A percentile compares a stretch with the other conserved stretches of the same genome.
phyloP scores from a whole-genome alignment of 2,113 vertebrate species.

The Chaenogobius annularis region DNA sequence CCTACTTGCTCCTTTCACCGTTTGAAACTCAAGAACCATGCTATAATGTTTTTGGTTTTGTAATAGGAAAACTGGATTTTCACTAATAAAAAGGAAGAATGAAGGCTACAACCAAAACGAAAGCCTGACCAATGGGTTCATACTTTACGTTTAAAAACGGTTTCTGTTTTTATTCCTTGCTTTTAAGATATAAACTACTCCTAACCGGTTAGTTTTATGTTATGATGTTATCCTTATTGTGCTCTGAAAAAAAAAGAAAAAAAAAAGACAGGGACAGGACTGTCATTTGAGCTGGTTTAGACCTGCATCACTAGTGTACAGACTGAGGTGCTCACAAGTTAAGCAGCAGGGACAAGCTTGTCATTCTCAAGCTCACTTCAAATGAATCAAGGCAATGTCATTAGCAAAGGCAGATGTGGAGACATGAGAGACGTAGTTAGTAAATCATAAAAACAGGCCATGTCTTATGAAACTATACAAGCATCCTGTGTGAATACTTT shows the following conservation, averaged over 20 bases:
- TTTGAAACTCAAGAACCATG: not conserved
- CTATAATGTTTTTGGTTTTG: not conserved
- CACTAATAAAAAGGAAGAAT: no score
- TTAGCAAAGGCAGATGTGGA: conserved; percentile 24
- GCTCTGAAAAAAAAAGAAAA: no score
- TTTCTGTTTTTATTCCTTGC: no score
- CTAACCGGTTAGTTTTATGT: no score
- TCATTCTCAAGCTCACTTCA: conserved; percentile 44
- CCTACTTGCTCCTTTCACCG: no score
- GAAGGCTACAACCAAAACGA: no score
- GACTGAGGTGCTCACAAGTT: conserved; percentile 27
- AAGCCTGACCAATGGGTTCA: no score
- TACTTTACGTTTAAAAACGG: no score
- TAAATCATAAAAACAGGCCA: not conserved
- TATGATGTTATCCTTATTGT: no score
- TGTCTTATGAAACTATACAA: conserved; percentile 3
- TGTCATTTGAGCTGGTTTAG: no score
- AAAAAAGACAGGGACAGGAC: no score
- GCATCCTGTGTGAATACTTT: not conserved
- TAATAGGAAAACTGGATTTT: not conserved
- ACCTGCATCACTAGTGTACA: conserved; percentile 14
- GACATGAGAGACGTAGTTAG: conserved; percentile 19
- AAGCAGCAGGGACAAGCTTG: conserved; percentile 27
- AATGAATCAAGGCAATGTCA: conserved; percentile 44
- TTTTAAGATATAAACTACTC: no score